Percentiles rank a stretch among this genome's conserved stretches.
Evolutionary conservation across 2,888 invertebrate species (phyloP).

Genomic region (Agrenia bidenticulata): DNA sequence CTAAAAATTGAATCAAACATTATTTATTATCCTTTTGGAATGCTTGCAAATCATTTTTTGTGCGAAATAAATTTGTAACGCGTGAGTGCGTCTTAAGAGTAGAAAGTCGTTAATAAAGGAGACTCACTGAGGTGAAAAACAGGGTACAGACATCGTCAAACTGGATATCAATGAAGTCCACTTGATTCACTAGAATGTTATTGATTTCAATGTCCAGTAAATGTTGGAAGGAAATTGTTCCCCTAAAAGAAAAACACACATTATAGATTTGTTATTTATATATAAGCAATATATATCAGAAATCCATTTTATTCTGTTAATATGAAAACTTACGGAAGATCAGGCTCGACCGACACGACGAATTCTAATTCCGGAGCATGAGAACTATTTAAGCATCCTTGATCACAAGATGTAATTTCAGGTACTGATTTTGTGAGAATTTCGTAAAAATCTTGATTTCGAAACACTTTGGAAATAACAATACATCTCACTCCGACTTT

Average conservation of each 20-base stretch:
- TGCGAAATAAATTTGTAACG: no score
- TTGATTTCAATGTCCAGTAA: slow-evolving; percentile 34
- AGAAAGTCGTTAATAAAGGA: no score
- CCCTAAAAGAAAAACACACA: slow-evolving; percentile 23
- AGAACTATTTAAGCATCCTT: slow-evolving; percentile 60
- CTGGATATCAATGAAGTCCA: slow-evolving; percentile 29
- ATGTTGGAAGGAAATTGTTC: slow-evolving; percentile 32
- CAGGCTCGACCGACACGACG: slow-evolving; percentile 58
- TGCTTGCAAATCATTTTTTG: no score
- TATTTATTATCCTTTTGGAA: no score
- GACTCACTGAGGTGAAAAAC: slow-evolving; percentile 37
- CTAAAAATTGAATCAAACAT: no score
- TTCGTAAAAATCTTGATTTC: slow-evolving; percentile 67
- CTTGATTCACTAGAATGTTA: slow-evolving; percentile 34
- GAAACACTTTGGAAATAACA: slow-evolving; percentile 65
- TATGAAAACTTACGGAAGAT: slow-evolving; percentile 25
- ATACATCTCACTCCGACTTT: slow-evolving; percentile 70
- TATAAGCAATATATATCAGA: neutral
- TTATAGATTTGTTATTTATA: neutral
- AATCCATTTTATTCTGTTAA: no score
- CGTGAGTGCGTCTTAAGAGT: no score
- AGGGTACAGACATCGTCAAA: slow-evolving; percentile 43
- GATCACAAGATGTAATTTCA: slow-evolving; percentile 59
- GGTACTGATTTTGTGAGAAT: slow-evolving; percentile 65
- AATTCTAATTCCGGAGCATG: slow-evolving; percentile 61